phyloP scores from a whole-genome alignment of 2,113 vertebrate genomes.

The Heloderma charlesbogerti region DNA sequence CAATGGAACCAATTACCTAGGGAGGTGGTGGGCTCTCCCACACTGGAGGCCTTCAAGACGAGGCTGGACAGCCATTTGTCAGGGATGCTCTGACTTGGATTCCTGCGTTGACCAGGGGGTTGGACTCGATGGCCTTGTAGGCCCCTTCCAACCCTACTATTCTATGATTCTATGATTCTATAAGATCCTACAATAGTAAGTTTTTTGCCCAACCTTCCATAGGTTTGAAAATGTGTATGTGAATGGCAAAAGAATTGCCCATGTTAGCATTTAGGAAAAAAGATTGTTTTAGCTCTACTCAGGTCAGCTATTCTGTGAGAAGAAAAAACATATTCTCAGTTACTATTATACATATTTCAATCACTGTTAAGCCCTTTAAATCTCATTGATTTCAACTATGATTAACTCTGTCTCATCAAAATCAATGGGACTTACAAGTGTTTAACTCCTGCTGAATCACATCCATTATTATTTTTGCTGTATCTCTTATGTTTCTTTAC shows the following conservation, averaged over 20 bases:
- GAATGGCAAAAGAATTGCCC: background rate
- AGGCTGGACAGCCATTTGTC: no score
- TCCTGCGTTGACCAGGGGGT: no score
- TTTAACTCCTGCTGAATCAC: background rate
- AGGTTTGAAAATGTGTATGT: background rate
- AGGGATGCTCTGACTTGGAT: no score
- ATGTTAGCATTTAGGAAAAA: background rate
- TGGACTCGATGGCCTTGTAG: no score
- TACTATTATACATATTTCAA: background rate
- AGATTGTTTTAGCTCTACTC: background rate
- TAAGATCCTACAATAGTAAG: background rate
- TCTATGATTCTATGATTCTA: no score
- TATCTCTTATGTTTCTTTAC: slow-evolving; percentile 20
- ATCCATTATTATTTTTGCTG: background rate
- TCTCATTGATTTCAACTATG: background rate
- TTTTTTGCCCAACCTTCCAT: background rate
- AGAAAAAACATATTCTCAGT: background rate
- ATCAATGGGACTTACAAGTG: background rate
- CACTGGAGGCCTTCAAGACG: no score
- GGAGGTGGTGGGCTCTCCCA: no score
- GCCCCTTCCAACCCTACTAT: no score
- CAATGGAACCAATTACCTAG: no score
- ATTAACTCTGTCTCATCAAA: background rate
- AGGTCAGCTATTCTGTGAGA: background rate
- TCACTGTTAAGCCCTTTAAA: background rate